These are phyloP conservation scores for Anas capensis DNA, from an alignment of 2,797 vertebrate species.

Conservation along the genomic window DNA sequence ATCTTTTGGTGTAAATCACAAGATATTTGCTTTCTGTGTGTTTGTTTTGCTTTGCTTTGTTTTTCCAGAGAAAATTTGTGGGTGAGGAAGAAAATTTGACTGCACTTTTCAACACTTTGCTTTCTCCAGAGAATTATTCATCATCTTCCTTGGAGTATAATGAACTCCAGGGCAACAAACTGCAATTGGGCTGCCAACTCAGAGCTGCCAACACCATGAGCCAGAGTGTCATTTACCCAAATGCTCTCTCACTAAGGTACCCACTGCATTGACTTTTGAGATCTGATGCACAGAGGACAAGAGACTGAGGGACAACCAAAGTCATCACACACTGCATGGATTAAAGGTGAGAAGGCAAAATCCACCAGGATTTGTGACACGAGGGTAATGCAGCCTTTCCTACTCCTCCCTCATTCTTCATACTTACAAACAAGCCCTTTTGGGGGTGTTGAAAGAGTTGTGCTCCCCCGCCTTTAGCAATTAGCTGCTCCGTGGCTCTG, in stretches of 20 bases:
- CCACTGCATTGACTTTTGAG: neutral
- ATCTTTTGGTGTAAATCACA: neutral
- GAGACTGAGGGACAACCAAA: neutral
- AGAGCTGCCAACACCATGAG: neutral
- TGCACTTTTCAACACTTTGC: neutral
- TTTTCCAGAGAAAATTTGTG: neutral
- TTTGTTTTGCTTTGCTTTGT: neutral
- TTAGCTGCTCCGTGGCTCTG: neutral
- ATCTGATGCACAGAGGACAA: neutral
- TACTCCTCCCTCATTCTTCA: fast-evolving
- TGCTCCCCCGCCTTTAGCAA: fast-evolving
- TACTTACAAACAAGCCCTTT: neutral
- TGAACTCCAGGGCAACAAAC: neutral
- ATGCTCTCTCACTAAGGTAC: too few species aligned
- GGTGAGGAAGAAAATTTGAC: neutral
- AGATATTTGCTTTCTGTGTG: neutral
- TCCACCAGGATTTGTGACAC: neutral
- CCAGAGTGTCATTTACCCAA: fast-evolving
- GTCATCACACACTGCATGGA: fast-evolving
- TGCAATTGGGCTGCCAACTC: neutral
- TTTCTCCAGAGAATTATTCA: neutral
- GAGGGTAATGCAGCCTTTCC: neutral
- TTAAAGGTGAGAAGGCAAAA: neutral
- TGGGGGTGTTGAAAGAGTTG: neutral
- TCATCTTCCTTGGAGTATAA: neutral